phyloP scores from a whole-genome alignment of 2,113 vertebrate genomes.

The Spermophilus dauricus region DNA sequence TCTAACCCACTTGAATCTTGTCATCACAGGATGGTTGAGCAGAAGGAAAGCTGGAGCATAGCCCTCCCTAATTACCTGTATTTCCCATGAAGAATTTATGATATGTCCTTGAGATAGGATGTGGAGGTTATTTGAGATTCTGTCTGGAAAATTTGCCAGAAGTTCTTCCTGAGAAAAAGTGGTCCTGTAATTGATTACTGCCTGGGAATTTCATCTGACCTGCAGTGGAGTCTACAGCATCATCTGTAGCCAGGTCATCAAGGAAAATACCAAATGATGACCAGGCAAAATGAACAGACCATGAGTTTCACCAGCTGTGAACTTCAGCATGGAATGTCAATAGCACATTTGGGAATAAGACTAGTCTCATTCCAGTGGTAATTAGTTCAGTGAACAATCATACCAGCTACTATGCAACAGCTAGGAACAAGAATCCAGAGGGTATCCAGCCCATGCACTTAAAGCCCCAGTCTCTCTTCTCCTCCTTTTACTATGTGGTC shows the following conservation, averaged over 20 bases:
- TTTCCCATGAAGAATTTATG: not conserved
- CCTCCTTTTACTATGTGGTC: not conserved
- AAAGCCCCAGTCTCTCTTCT: accelerated
- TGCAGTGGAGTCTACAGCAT: not conserved
- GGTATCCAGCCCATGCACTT: not conserved
- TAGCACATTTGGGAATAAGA: not conserved
- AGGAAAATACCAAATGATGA: not conserved
- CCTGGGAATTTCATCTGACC: not conserved
- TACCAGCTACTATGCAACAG: not conserved
- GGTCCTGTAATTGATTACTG: not conserved
- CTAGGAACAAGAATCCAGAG: not conserved
- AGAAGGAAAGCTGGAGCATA: not conserved
- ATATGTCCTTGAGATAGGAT: not conserved
- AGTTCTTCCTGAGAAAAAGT: not conserved
- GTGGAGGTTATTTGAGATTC: not conserved
- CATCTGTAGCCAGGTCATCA: not conserved
- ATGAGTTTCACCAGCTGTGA: not conserved
- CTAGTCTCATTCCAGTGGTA: not conserved
- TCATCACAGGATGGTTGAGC: not conserved
- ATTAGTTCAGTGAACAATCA: not conserved
- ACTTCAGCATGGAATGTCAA: not conserved
- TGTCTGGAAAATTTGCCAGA: not conserved
- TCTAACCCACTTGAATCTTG: not conserved
- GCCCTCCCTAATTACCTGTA: not conserved
- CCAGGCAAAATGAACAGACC: not conserved